Conservation (phyloP, 2,797 vertebrate genomes). For the Salarias fasciatus region DNA sequence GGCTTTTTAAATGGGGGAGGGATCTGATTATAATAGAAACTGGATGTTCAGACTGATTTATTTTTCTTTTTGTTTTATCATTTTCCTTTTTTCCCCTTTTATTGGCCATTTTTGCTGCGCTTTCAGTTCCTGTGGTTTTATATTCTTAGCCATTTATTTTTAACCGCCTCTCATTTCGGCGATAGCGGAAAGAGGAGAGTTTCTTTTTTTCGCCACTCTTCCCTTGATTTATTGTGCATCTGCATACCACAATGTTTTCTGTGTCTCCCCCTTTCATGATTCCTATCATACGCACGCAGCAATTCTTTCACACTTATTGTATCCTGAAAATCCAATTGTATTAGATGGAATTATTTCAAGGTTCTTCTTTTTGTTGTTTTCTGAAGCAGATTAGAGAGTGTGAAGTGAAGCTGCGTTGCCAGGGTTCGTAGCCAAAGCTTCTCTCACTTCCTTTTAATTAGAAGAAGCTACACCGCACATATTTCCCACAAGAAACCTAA, state of each 20-base stretch:
- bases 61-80: not conserved
- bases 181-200: not conserved
- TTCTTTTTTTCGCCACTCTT: constrained; percentile 22
- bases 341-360: constrained; percentile 6
- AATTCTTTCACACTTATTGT: constrained; percentile 16
- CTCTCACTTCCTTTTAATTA: constrained; percentile 6
- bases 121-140: constrained; percentile 16
- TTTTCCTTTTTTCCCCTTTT: not conserved
- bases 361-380: not conserved
- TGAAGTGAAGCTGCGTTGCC: not conserved
- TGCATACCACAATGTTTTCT: too few relatives aligned
- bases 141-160: constrained; percentile 30
- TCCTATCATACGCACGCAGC: constrained; percentile 12
- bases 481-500: not conserved
- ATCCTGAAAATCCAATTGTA: constrained; percentile 12
- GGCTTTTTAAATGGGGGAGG: not conserved
- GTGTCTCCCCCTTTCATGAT: constrained; percentile 6
- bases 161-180: constrained; percentile 27
- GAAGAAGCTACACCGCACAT: not conserved
- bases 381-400: constrained; percentile 2
- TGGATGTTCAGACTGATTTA: not conserved
- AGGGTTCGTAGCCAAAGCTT: not conserved
- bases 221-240: constrained; percentile 24
- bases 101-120: constrained; percentile 13
- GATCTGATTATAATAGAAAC: constrained; percentile 17